Conservation (phyloP, 2,888 invertebrate genomes). For the Agrochola lychnidis region DNA sequence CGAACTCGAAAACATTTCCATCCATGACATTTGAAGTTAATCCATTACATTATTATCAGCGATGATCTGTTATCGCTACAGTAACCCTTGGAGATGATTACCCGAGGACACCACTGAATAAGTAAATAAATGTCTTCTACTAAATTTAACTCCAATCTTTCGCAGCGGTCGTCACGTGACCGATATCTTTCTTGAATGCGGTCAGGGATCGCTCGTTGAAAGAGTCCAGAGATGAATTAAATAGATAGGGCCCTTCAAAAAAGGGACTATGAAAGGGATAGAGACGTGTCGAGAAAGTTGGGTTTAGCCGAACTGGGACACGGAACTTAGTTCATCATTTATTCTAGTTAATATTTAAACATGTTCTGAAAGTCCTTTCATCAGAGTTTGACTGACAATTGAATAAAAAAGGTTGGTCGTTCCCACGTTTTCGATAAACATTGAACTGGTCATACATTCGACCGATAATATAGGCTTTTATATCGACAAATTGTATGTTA, state of each 20-base stretch:
- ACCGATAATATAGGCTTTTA: slow-evolving; percentile 17
- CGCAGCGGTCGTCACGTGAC: slow-evolving; percentile 86
- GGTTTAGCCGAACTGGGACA: slow-evolving; percentile 51
- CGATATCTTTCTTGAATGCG: slow-evolving; percentile 88
- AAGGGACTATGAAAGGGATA: slow-evolving; percentile 82
- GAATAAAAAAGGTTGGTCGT: slow-evolving; percentile 26
- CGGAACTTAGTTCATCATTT: slow-evolving; percentile 57
- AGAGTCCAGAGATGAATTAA: slow-evolving; percentile 90
- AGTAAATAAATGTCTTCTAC: slow-evolving; percentile 89
- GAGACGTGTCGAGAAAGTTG: slow-evolving; percentile 70
- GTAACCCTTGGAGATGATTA: slow-evolving; percentile 83
- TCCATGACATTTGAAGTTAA: slow-evolving; percentile 65
- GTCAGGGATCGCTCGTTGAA: slow-evolving; percentile 86
- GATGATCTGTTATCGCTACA: slow-evolving; percentile 74
- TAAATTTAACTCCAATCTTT: slow-evolving; percentile 89
- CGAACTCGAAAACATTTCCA: slow-evolving; percentile 22
- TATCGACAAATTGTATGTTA: slow-evolving; percentile 29
- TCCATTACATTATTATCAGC: slow-evolving; percentile 73
- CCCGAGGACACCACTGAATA: slow-evolving; percentile 82
- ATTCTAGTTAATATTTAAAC: slow-evolving; percentile 57
- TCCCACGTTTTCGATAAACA: slow-evolving; percentile 23
- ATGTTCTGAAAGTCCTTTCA: slow-evolving; percentile 38
- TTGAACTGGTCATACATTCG: slow-evolving; percentile 3
- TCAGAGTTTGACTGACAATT: slow-evolving; percentile 8
- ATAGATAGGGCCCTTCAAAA: slow-evolving; percentile 86